Conservation (phyloP, 2,113 vertebrate genomes). For the Oryctolagus cuniculus region mOryCun1.1 NC_091447.1:55039501-55040000, state of each 20-base stretch:
- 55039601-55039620: rapidly evolving
- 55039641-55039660: neutral
- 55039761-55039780: neutral
- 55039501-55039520: neutral
- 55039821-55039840: neutral
- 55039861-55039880: neutral
- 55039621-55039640: neutral
- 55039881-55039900: neutral
- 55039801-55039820: neutral
- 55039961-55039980: too few relatives aligned
- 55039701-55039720: neutral
- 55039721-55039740: neutral
- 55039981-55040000: too few relatives aligned
- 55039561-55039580: neutral
- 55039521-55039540: neutral
- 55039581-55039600: neutral
- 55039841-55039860: neutral
- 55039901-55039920: too few relatives aligned
- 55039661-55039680: neutral
- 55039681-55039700: neutral
- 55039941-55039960: too few relatives aligned
- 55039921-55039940: too few relatives aligned
- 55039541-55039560: neutral
- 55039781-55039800: neutral
- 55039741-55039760: neutral